Evolutionary conservation across 2,113 vertebrate genomes (phyloP).

Genomic region (Setophaga petechia): DNA sequence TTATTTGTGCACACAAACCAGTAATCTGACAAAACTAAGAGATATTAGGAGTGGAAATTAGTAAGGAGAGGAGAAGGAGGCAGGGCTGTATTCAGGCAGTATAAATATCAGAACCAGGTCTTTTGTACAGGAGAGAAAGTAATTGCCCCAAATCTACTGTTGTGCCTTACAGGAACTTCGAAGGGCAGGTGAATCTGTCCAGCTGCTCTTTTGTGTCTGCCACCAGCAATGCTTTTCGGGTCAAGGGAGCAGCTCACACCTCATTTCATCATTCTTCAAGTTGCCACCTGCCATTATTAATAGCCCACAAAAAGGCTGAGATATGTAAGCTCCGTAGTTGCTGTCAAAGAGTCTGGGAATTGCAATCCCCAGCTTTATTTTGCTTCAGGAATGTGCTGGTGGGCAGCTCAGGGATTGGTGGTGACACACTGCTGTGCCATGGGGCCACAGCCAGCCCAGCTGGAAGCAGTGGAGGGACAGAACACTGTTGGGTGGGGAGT

Average conservation of each 20-base stretch:
- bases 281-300: background rate
- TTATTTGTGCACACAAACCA: background rate
- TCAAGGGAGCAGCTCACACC: background rate
- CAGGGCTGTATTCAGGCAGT: background rate
- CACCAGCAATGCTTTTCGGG: background rate
- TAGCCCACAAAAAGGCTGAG: background rate
- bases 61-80: background rate
- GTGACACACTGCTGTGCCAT: fast-evolving
- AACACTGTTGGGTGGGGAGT: too few relatives aligned
- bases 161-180: background rate
- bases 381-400: background rate
- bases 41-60: background rate
- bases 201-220: background rate
- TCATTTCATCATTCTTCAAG: background rate
- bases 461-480: background rate
- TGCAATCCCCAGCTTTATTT: background rate
- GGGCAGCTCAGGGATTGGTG: background rate
- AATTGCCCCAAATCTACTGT: background rate
- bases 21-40: background rate
- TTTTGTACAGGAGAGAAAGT: background rate
- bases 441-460: fast-evolving
- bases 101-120: background rate
- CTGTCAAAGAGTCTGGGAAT: background rate
- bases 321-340: background rate
- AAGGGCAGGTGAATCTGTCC: background rate